Evolutionary conservation across 2,797 vertebrate genomes (phyloP).

Genomic region (Micrastur ruficollis): DNA sequence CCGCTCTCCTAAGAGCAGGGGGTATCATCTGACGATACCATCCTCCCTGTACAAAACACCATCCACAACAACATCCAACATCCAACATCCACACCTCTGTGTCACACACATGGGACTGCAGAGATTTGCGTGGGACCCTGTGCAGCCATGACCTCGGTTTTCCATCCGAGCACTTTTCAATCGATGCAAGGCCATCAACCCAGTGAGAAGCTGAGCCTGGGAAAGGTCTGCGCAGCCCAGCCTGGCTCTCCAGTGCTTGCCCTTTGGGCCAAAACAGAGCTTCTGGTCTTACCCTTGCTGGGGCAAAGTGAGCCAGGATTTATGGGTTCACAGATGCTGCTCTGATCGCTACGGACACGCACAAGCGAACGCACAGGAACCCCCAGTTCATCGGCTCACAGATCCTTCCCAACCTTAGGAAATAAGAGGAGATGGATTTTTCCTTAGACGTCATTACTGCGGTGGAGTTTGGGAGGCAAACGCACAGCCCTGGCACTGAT

Average conservation of each 20-base stretch:
- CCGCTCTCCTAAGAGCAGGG: rapidly evolving
- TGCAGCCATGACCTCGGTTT: neutral
- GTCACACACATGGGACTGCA: neutral
- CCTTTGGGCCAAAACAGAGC: neutral
- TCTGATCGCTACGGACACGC: rapidly evolving
- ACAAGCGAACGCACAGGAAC: rapidly evolving
- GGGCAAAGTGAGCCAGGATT: neutral
- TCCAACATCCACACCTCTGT: rapidly evolving
- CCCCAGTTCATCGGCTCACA: neutral
- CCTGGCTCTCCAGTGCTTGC: rapidly evolving
- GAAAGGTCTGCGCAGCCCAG: neutral
- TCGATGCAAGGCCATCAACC: too few species aligned
- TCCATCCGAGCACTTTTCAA: neutral
- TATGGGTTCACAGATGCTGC: neutral
- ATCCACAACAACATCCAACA: too few species aligned
- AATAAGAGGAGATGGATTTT: slow-evolving; percentile 46
- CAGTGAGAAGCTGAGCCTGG: neutral
- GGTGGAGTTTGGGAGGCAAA: neutral
- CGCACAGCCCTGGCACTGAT: neutral
- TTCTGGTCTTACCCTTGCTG: neutral
- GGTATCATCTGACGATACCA: rapidly evolving
- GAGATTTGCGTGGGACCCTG: rapidly evolving
- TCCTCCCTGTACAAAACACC: rapidly evolving
- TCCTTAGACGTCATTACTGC: neutral
- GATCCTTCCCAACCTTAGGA: slow-evolving; percentile 15